phyloP scores from a whole-genome alignment of 1,140 invertebrate species.

The Cydia splendana region DNA sequence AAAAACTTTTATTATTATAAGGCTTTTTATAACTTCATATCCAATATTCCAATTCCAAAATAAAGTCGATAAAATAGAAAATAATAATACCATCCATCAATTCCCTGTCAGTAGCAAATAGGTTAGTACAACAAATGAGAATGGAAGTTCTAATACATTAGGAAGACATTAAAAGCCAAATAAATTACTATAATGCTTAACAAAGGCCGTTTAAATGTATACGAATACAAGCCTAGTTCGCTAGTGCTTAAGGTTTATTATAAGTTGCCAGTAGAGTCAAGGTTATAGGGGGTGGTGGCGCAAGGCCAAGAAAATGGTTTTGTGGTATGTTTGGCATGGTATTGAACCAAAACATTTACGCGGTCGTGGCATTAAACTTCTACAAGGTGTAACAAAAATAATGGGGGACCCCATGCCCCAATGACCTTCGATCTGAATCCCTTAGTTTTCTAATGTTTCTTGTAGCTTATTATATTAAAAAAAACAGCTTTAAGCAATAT shows the following conservation, averaged over 20 bases:
- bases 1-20: too few relatives aligned
- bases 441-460: too few relatives aligned
- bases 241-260: background rate
- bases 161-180: constrained; percentile 30
- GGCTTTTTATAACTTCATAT: background rate
- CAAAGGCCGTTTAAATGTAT: background rate
- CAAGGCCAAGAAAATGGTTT: constrained; percentile 13
- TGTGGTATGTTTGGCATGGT: background rate
- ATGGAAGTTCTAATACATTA: constrained; percentile 1
- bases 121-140: background rate
- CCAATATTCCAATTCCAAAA: background rate
- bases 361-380: background rate
- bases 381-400: too few relatives aligned
- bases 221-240: background rate
- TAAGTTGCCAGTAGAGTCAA: background rate
- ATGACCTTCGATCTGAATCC: too few relatives aligned
- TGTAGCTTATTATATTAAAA: too few relatives aligned
- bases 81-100: background rate
- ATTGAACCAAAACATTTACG: background rate
- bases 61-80: background rate
- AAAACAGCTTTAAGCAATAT: too few relatives aligned
- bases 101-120: background rate
- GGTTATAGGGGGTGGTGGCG: constrained; percentile 12
- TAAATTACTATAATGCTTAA: constrained; percentile 16
- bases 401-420: too few relatives aligned